Evolutionary conservation across 2,888 invertebrate genomes (phyloP), one percentile per base, ranked within the genome.

Genomic region (Drosophila macrospina): DNA sequence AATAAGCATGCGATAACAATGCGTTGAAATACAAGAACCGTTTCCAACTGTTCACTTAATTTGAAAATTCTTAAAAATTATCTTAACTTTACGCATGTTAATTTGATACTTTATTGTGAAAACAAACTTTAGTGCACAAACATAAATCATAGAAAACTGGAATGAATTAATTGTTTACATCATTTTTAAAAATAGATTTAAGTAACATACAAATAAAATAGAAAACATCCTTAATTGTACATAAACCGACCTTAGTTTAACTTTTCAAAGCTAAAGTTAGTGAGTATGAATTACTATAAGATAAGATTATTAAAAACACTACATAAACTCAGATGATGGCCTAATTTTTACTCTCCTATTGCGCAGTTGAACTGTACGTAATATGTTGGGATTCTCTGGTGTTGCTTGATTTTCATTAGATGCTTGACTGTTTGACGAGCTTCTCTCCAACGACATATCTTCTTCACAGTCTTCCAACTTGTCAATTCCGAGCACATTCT

Each of bases 391-490:
- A 24, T 36, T 20, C 0, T 13, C 26, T 4, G 41, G 42, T 7
- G 37, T 32, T 5, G 37, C 11, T 24, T 30, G 7, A 16, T 20
- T 16, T 2, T 11, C 47, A 37, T 24, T 34, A 8, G n/a, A 5
- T 1, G 4, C 11, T 16, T 44, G 37, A 15, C 20, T 20, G 20
- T 20, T 20, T 20, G 20, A 20, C 20, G 51, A 20, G 24, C 30
- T 50, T 11, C 4, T 51, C 26, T 83, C 83, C 30, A 69, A 2
- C 0, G 76, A 71, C 76, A 80, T 69, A n/a, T 83, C 68, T 36
- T 83, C 86, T 10, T 76, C 83, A 13, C 71, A 78, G 15, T 86
- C 83, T 24, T 71, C 74, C 24, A 83, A 15, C 30, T 73, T 72
- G n/a, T 73, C 76, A 1, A 16, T 16, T 0, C 52, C 62, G 0